A percentile compares a stretch with the other conserved stretches of the same genome.
These are phyloP conservation scores for Thripadectes ignobilis DNA, from an alignment of 2,797 vertebrate species.

Conservation along the genomic window DNA sequence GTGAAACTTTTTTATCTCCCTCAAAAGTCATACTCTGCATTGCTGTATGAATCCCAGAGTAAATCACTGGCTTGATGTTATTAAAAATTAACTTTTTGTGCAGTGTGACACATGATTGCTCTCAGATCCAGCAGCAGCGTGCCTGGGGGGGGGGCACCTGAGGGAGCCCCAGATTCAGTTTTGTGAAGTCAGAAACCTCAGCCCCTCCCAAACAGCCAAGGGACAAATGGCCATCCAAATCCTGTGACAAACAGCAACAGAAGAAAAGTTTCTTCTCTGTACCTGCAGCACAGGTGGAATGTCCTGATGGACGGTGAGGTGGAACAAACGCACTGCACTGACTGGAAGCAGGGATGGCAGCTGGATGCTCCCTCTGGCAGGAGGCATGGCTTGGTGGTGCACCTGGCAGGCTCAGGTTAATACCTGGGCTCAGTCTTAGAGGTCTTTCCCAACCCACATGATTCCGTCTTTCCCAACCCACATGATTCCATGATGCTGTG, in stretches of 20 bases:
- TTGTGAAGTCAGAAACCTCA: background rate
- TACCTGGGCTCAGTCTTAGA: background rate
- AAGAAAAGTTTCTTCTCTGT: background rate
- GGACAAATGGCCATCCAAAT: background rate
- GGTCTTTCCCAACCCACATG: background rate
- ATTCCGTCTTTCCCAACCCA: background rate
- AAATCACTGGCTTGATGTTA: background rate
- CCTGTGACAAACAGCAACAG: background rate
- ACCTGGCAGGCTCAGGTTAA: background rate
- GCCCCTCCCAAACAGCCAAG: background rate
- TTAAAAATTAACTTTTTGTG: background rate
- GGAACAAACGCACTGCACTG: background rate
- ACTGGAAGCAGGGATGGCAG: background rate
- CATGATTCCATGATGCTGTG: background rate
- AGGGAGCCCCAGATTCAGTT: background rate
- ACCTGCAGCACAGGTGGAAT: background rate
- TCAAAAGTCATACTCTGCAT: background rate
- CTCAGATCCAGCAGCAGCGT: background rate
- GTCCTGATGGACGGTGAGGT: background rate
- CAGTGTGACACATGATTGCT: rapidly evolving
- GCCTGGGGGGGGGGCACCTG: background rate
- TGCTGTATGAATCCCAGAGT: background rate
- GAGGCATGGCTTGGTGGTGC: background rate
- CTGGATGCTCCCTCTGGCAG: background rate
- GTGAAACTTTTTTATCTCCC: background rate